Evolutionary conservation across 2,797 vertebrate species (phyloP).

Genomic region (Pipistrellus pipistrellus): DNA sequence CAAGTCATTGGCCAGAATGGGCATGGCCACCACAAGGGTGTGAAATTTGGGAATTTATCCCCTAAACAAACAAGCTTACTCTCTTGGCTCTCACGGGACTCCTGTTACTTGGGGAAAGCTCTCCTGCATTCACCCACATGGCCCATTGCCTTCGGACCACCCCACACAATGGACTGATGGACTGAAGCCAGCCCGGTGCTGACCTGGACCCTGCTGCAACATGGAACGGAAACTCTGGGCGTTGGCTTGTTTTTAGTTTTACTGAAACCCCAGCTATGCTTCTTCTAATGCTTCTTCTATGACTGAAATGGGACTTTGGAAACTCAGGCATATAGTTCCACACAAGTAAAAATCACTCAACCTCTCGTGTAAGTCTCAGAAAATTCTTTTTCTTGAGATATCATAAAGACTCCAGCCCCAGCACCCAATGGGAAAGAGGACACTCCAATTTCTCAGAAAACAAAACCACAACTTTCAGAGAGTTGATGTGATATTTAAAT

Average conservation of each 20-base stretch:
- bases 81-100: background rate
- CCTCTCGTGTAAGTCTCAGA: background rate
- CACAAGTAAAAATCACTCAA: background rate
- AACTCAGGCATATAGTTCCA: background rate
- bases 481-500: background rate
- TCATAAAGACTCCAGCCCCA: background rate
- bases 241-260: background rate
- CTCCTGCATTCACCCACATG: background rate
- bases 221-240: background rate
- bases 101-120: background rate
- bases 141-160: background rate
- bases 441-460: background rate
- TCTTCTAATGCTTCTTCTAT: background rate
- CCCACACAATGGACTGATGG: background rate
- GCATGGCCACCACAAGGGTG: too few species aligned
- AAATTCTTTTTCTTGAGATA: background rate
- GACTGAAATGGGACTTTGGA: background rate
- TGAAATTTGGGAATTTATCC: background rate
- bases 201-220: background rate
- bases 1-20: background rate
- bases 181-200: background rate
- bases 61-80: background rate
- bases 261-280: background rate
- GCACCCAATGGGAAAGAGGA: background rate
- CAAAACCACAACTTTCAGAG: background rate